Conservation (phyloP, 2,113 vertebrate species). For the Epinephelus fuscoguttatus region DNA sequence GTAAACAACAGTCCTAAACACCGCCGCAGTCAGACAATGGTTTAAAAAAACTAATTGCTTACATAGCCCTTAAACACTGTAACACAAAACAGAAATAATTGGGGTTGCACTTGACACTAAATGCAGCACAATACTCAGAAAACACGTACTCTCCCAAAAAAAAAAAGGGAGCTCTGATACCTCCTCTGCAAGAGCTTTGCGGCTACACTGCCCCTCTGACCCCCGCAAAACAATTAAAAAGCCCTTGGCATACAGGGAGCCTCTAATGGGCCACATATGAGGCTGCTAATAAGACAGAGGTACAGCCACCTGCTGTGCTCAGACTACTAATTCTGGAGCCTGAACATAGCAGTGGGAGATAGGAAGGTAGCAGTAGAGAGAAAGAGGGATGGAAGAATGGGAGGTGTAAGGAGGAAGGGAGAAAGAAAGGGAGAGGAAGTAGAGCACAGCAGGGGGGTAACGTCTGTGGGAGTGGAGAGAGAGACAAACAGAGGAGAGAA, state of each 20-base stretch:
- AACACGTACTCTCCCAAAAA: constrained; percentile 14
- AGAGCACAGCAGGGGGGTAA: constrained; percentile 23
- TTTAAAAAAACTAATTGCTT: constrained; percentile 54
- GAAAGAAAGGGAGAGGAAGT: constrained; percentile 14
- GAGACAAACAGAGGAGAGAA: constrained; percentile 10
- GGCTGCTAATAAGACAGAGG: constrained; percentile 78
- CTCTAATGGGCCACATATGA: constrained; percentile 78
- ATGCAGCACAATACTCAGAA: constrained; percentile 59
- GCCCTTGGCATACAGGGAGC: constrained; percentile 62
- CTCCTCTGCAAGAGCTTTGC: constrained; percentile 31
- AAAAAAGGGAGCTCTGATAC: constrained; percentile 2
- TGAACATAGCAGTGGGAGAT: constrained; percentile 39
- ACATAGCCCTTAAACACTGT: constrained; percentile 52
- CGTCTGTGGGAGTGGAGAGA: constrained; percentile 17
- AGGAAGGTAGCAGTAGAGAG: constrained; percentile 3
- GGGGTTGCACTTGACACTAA: constrained; percentile 57
- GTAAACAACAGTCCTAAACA: constrained; percentile 29
- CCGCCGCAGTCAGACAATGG: not conserved
- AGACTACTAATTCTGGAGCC: constrained; percentile 66
- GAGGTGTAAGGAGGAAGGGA: constrained; percentile 6
- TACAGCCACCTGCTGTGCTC: constrained; percentile 65
- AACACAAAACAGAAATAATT: constrained; percentile 65
- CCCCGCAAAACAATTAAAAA: constrained; percentile 79
- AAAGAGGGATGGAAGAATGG: constrained; percentile 17
- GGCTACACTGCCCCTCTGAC: constrained; percentile 68